Percentiles rank a stretch among this genome's conserved stretches.
phyloP scores from a whole-genome alignment of 2,888 invertebrate genomes.

The Cerceris rybyensis region DNA sequence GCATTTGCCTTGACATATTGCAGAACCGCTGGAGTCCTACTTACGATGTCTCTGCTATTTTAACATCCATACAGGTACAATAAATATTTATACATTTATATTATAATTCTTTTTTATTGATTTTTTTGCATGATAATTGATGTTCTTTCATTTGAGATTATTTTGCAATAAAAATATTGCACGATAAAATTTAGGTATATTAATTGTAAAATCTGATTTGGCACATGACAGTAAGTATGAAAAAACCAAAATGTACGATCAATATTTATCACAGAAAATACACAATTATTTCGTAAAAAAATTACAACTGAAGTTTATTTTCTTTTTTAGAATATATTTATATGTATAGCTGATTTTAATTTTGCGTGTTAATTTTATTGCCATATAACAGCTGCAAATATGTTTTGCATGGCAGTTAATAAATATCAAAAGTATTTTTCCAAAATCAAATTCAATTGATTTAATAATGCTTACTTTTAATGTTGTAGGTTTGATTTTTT shows the following conservation, averaged over 20 bases:
- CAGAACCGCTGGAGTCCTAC: constrained; percentile 99
- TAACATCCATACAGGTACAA: constrained; percentile 99
- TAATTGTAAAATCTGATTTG: not conserved
- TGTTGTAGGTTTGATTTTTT: not conserved
- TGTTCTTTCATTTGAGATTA: not conserved
- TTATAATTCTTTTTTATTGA: too few relatives aligned
- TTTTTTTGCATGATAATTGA: constrained; percentile 1
- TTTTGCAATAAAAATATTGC: constrained; percentile 8
- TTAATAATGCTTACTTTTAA: not conserved
- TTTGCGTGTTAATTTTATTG: constrained; percentile 12
- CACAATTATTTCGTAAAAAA: not conserved
- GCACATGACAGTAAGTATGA: constrained; percentile 24
- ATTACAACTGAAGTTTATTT: not conserved
- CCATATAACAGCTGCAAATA: constrained; percentile 9
- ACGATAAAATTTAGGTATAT: constrained; percentile 11
- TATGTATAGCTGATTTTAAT: constrained; percentile 6
- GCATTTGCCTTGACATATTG: constrained; percentile 99
- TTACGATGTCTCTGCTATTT: constrained; percentile 99
- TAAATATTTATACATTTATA: not conserved
- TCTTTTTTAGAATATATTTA: constrained; percentile 1
- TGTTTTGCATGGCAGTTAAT: constrained; percentile 48
- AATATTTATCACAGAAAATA: not conserved
- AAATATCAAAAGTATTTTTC: constrained; percentile 21
- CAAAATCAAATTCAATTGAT: constrained; percentile 7
- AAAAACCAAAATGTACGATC: not conserved